A percentile compares a stretch with the other conserved stretches of the same genome.
phyloP scores from a whole-genome alignment of 2,113 vertebrate species.

The Phocoena sinus region DNA sequence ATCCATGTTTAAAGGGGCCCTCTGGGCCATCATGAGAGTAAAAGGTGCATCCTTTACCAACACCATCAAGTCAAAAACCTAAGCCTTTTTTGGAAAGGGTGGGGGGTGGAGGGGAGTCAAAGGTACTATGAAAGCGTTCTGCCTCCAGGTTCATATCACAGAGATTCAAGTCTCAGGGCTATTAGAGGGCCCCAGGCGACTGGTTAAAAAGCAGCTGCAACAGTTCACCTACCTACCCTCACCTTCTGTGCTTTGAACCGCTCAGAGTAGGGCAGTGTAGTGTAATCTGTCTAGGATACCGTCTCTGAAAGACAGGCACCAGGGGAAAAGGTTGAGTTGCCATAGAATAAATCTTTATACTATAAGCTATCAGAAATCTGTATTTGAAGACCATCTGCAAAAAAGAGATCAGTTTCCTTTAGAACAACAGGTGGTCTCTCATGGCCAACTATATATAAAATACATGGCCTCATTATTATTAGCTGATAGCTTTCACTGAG shows the following conservation, averaged over 20 bases:
- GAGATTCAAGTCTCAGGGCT: conserved; percentile 60
- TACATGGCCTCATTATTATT: conserved; percentile 55
- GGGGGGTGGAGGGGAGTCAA: conserved; percentile 24
- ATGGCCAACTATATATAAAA: conserved; percentile 57
- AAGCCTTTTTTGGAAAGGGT: conserved; percentile 50
- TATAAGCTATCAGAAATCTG: conserved; percentile 60
- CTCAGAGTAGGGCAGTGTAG: conserved; percentile 57
- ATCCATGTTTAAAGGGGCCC: conserved; percentile 13
- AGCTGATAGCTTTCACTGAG: conserved; percentile 38
- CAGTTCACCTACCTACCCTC: conserved; percentile 57
- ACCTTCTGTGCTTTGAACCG: conserved; percentile 68
- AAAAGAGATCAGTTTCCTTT: conserved; percentile 65
- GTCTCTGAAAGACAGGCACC: conserved; percentile 59
- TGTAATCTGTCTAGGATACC: conserved; percentile 54
- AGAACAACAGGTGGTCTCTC: conserved; percentile 66
- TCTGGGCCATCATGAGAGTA: conserved; percentile 11
- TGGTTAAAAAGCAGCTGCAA: conserved; percentile 57
- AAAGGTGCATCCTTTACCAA: conserved; percentile 27
- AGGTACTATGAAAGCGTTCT: conserved; percentile 61
- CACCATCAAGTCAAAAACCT: conserved; percentile 32
- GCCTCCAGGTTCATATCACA: conserved; percentile 60
- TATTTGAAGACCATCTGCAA: conserved; percentile 67
- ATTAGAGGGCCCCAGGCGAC: conserved; percentile 64
- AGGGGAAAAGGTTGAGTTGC: conserved; percentile 58
- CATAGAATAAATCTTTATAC: conserved; percentile 63